These are phyloP conservation scores for Rhamnusium bicolor DNA, from an alignment of 2,888 invertebrate genomes.

Conservation along the genomic window DNA sequence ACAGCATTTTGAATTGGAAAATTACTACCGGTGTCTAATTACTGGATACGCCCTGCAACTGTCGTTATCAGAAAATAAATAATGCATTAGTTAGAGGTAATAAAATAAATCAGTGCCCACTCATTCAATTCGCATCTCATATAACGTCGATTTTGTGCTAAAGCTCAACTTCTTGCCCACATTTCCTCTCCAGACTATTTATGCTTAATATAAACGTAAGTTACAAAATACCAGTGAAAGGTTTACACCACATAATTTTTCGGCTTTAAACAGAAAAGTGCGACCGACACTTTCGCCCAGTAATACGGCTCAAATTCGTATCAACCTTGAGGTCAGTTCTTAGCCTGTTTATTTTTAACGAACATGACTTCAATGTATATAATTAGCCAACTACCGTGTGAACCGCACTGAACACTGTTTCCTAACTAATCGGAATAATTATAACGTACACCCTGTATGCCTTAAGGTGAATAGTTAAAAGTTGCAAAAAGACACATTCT, in stretches of 20 bases:
- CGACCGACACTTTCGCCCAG: slow-evolving; percentile 24
- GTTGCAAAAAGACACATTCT: slow-evolving; percentile 43
- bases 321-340: slow-evolving; percentile 31
- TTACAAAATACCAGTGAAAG: not conserved
- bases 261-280: not conserved
- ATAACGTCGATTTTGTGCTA: slow-evolving; percentile 37
- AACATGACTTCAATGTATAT: slow-evolving; percentile 34
- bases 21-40: slow-evolving; percentile 5
- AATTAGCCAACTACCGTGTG: slow-evolving; percentile 42
- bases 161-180: slow-evolving; percentile 36
- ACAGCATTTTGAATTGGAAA: not conserved
- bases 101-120: slow-evolving; percentile 44
- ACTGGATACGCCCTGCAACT: slow-evolving; percentile 17
- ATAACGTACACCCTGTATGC: slow-evolving; percentile 19
- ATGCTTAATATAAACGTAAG: not conserved
- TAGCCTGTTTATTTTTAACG: slow-evolving; percentile 38
- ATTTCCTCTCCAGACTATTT: slow-evolving; percentile 14
- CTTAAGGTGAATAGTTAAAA: slow-evolving; percentile 16
- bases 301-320: slow-evolving; percentile 19
- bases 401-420: slow-evolving; percentile 37
- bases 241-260: not conserved
- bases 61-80: slow-evolving; percentile 39
- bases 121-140: slow-evolving; percentile 34
- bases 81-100: slow-evolving; percentile 33
- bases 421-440: slow-evolving; percentile 28